Conservation (phyloP, 1,140 invertebrate species). For the Brachystomella parvula region DNA sequence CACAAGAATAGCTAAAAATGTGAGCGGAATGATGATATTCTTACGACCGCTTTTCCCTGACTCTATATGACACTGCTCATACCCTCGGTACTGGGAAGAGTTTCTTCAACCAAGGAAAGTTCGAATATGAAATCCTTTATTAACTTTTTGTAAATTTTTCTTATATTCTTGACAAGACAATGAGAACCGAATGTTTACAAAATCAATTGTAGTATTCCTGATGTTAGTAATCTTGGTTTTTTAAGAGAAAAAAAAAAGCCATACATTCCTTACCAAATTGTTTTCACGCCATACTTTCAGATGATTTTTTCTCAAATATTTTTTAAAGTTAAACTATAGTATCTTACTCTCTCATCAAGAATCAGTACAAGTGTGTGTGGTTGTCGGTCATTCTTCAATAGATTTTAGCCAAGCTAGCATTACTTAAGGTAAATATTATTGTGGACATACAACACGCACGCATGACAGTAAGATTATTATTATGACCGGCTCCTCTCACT, state of each 20-base stretch:
- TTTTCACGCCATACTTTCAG: too few relatives aligned
- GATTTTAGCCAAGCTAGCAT: background rate
- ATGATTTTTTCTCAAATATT: too few relatives aligned
- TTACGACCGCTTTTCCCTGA: too few relatives aligned
- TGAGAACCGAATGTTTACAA: slow-evolving; percentile 11
- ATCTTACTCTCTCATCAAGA: slow-evolving; percentile 7
- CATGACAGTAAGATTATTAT: slow-evolving; percentile 9
- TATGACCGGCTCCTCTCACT: background rate
- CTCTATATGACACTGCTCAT: too few relatives aligned
- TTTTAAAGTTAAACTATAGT: slow-evolving; percentile 9
- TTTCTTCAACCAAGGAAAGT: too few relatives aligned
- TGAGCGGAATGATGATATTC: too few relatives aligned
- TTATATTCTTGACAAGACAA: slow-evolving; percentile 18
- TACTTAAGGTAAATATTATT: background rate
- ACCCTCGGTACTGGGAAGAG: too few relatives aligned
- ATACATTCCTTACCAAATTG: background rate
- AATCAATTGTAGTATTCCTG: background rate
- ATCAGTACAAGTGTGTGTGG: slow-evolving; percentile 10
- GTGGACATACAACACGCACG: slow-evolving; percentile 6
- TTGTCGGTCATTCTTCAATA: background rate
- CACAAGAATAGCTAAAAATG: too few relatives aligned
- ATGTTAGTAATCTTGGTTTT: background rate
- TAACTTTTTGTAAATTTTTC: background rate
- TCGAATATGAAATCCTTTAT: slow-evolving; percentile 21
- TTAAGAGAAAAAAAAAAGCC: background rate